phyloP scores from a whole-genome alignment of 2,113 vertebrate species.

The Eubucco bourcierii region DNA sequence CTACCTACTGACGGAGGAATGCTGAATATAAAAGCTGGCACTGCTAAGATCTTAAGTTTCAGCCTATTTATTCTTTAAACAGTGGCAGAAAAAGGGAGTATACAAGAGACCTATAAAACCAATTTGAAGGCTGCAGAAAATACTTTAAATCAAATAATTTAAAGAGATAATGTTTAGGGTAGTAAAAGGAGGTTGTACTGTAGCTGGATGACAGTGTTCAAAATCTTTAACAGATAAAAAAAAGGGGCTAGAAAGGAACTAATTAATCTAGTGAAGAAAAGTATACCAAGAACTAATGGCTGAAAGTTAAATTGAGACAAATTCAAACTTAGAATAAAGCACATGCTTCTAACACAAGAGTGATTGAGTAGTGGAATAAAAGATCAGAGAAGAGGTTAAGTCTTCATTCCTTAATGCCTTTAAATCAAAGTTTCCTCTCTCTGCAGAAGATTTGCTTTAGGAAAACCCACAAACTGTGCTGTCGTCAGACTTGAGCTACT shows the following conservation, averaged over 20 bases:
- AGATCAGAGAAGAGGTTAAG: not conserved
- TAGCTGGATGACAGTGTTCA: not conserved
- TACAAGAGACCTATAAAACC: not conserved
- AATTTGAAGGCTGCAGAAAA: not conserved
- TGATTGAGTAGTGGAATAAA: not conserved
- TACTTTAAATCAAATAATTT: not conserved
- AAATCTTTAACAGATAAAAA: not conserved
- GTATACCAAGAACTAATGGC: not conserved
- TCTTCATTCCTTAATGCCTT: not conserved
- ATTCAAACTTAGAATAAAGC: constrained; percentile 5
- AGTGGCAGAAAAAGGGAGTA: not conserved
- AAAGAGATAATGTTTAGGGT: not conserved
- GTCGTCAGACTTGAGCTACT: not conserved
- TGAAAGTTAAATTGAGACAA: not conserved
- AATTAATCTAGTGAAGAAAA: not conserved
- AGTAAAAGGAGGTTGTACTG: not conserved
- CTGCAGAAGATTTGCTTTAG: not conserved
- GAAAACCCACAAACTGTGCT: not conserved
- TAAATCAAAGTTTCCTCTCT: not conserved
- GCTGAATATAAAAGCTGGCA: not conserved
- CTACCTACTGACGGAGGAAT: not conserved
- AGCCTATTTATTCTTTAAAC: not conserved
- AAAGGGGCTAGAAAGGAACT: not conserved
- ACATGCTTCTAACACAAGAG: not conserved
- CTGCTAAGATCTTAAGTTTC: not conserved